Percentiles rank a stretch among this genome's conserved stretches.
Conservation (phyloP, 2,888 invertebrate genomes). For the Yponomeuta cagnagella region DNA sequence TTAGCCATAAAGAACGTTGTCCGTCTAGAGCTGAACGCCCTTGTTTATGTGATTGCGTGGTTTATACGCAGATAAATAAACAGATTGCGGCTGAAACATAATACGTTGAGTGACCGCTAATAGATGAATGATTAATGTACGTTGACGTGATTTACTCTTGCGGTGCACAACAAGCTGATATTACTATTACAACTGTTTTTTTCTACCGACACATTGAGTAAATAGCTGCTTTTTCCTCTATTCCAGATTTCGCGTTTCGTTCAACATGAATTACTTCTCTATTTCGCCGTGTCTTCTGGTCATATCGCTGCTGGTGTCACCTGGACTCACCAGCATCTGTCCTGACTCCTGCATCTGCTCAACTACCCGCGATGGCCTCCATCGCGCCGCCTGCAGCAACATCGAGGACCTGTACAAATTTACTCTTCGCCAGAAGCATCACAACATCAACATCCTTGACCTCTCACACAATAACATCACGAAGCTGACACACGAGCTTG, state of each 20-base stretch:
- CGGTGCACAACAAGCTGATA: constrained; percentile 12
- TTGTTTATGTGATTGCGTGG: constrained; percentile 11
- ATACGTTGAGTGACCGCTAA: constrained; percentile 33
- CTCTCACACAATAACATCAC: constrained; percentile 78
- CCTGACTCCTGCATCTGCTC: constrained; percentile 75
- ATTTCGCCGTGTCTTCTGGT: constrained; percentile 44
- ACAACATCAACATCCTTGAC: constrained; percentile 75
- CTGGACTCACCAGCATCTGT: constrained; percentile 57
- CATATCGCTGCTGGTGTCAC: constrained; percentile 38
- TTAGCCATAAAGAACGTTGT: constrained; percentile 14
- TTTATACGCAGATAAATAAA: constrained; percentile 15
- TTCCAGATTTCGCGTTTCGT: constrained; percentile 57
- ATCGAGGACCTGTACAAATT: constrained; percentile 86
- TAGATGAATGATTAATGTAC: constrained; percentile 34
- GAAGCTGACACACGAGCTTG: constrained; percentile 73
- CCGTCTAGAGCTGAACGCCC: constrained; percentile 9
- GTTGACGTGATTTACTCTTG: constrained; percentile 29
- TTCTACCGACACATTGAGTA: not conserved
- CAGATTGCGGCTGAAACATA: constrained; percentile 39
- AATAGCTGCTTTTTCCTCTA: constrained; percentile 23
- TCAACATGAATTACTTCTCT: constrained; percentile 50
- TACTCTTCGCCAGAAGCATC: constrained; percentile 64
- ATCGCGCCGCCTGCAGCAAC: constrained; percentile 78
- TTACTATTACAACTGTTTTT: not conserved
- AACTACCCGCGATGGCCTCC: constrained; percentile 80